These are phyloP conservation scores for Sycophila sp. DNA, from an alignment of 1,140 invertebrate species.

Conservation along the genomic window DNA sequence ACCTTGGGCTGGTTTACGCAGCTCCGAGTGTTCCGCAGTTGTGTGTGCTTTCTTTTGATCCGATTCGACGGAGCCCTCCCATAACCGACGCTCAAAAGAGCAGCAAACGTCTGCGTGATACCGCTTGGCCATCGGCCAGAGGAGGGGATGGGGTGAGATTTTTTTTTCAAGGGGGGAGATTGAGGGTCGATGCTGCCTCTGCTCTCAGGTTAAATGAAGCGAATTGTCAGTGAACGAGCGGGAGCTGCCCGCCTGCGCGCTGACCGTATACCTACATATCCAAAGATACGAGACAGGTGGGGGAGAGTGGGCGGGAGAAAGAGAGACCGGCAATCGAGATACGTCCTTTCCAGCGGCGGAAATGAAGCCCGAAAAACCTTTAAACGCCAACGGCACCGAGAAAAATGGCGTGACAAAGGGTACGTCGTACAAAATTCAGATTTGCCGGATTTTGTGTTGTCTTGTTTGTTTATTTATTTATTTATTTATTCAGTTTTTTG, in stretches of 20 bases:
- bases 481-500: too few relatives aligned
- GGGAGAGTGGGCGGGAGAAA: too few relatives aligned
- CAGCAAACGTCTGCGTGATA: constrained; percentile 51
- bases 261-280: constrained; percentile 30
- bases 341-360: constrained; percentile 10
- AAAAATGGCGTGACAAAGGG: not conserved
- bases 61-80: too few relatives aligned
- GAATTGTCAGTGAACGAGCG: constrained; percentile 51
- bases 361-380: constrained; percentile 14
- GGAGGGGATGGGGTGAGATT: not conserved
- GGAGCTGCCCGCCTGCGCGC: too few relatives aligned
- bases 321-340: constrained; percentile 1
- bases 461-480: too few relatives aligned
- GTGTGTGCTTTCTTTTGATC: too few relatives aligned
- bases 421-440: too few relatives aligned
- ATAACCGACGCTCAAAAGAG: constrained; percentile 53
- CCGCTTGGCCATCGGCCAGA: constrained; percentile 52
- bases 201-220: constrained; percentile 54
- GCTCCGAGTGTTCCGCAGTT: too few relatives aligned
- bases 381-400: not conserved
- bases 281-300: not conserved
- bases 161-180: too few relatives aligned
- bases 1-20: too few relatives aligned
- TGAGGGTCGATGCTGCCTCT: constrained; percentile 1
- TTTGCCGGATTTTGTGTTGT: too few relatives aligned